phyloP scores from a whole-genome alignment of 2,797 vertebrate species.

The Tachyglossus aculeatus region DNA sequence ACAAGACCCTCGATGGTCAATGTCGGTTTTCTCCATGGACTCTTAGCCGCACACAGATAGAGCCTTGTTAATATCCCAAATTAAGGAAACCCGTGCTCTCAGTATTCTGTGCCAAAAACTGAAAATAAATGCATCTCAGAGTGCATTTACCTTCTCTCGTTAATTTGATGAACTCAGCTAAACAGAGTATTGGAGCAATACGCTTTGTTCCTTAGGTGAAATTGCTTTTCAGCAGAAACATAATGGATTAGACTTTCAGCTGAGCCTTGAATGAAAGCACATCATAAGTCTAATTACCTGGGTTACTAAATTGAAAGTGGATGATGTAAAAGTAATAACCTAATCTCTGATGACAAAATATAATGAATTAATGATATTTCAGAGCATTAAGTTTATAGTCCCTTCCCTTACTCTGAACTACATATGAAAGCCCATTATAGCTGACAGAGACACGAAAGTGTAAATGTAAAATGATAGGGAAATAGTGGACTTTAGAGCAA shows the following conservation, averaged over 20 bases:
- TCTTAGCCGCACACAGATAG: too few species aligned
- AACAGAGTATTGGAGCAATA: slow-evolving; percentile 27
- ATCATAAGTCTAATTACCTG: slow-evolving; percentile 51
- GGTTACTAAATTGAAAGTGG: slow-evolving; percentile 19
- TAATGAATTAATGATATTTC: slow-evolving; percentile 31
- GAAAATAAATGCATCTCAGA: slow-evolving; percentile 2
- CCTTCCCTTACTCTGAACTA: slow-evolving; percentile 14
- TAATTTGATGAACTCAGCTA: not conserved
- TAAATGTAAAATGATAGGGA: slow-evolving; percentile 23
- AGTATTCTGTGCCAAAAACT: not conserved
- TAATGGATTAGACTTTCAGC: slow-evolving; percentile 26
- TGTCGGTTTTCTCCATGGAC: not conserved
- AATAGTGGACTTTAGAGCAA: slow-evolving; percentile 40
- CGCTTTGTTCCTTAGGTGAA: slow-evolving; percentile 5
- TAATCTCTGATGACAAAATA: slow-evolving; percentile 27
- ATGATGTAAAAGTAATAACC: slow-evolving; percentile 30
- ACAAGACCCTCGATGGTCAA: not conserved
- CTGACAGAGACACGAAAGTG: slow-evolving; percentile 22
- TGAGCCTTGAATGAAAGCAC: slow-evolving; percentile 34
- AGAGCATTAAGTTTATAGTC: slow-evolving; percentile 16
- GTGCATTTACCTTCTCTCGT: slow-evolving; percentile 9
- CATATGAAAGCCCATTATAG: not conserved
- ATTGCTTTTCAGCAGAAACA: slow-evolving; percentile 30
- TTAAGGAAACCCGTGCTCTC: not conserved
- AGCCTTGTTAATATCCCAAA: not conserved